Conservation (phyloP, 2,113 vertebrate genomes). For the Crypturellus undulatus region DNA sequence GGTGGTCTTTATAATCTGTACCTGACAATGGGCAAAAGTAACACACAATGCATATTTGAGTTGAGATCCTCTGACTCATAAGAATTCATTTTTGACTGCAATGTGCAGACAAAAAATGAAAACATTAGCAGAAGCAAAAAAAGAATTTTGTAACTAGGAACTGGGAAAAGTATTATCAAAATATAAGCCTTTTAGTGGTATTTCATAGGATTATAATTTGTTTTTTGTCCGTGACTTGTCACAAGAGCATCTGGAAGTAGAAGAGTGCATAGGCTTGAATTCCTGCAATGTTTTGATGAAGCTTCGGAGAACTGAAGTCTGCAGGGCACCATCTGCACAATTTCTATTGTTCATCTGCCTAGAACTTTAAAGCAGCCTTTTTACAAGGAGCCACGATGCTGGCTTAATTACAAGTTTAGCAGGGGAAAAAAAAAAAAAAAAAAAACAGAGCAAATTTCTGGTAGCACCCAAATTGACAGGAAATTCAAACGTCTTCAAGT, state of each 20-base stretch:
- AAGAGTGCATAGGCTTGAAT: neutral
- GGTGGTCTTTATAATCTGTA: neutral
- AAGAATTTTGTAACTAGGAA: neutral
- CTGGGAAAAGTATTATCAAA: neutral
- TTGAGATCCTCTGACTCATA: neutral
- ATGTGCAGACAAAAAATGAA: neutral
- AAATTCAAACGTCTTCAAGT: neutral
- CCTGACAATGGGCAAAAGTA: neutral
- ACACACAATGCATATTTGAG: neutral
- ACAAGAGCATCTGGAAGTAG: neutral
- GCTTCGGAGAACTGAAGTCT: neutral
- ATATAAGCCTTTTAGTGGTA: neutral
- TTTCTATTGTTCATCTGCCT: constrained; percentile 5
- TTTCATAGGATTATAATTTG: neutral
- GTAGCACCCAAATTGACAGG: neutral
- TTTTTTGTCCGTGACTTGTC: neutral
- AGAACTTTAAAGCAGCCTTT: constrained; percentile 32
- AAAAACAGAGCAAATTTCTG: neutral
- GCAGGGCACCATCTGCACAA: neutral
- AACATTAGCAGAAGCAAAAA: neutral
- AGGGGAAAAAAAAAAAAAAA: neutral
- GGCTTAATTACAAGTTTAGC: neutral
- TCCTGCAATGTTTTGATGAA: neutral
- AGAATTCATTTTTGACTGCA: neutral
- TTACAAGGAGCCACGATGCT: neutral